Base-by-base conservation (phyloP, 2,888 invertebrate genomes). In the Trichogramma evanescens region DNA sequence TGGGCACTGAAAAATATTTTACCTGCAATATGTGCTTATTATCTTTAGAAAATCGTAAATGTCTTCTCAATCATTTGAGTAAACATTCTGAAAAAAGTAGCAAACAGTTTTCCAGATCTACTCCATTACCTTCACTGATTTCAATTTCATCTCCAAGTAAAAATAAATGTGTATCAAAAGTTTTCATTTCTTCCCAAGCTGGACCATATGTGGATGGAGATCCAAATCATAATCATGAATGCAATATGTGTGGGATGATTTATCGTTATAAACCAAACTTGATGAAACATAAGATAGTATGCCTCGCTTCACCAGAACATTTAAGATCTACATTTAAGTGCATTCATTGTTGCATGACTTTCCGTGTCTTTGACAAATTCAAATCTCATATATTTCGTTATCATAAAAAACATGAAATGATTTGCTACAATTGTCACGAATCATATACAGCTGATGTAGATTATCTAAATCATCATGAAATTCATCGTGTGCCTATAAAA, bases 361-460 rank as follows among this genome's bases (percentile, higher is more conserved):
- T 72, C 53, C 66, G 75, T 0, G 69, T 74, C 0, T 76, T 72
- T 41, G 74, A 72, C 42, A 77, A 77, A 53, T 77, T 74, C 55
- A 69, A 72, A n/a, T 64, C 59, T 7, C 78, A 78, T 50, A 50
- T 74, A 0, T 63, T 61, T 0, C 3, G 38, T 0, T 71, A 74
- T 1, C 77, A 77, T 51, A 71, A 70, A 13, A 73, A 69, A 26
- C 70, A 69, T 4, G 72, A 76, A 0, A 63, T 84, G 50, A 74
- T 79, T 38, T 85, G 84, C 65, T 81, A 81, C 62, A 69, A 80
- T 45, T 85, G 84, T 63, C 67, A 79, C 3, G 79, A 78, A 26
- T 80, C 77, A 54, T 83, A 82, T 62, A 67, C 69, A 3, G 79
- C 80, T 42, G 74, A 82, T 63, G 80, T 80, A 62, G 81, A 81